These are phyloP conservation scores for Drosophila nr. perissopoda DNA, from an alignment of 2,888 invertebrate species.

Conservation along the genomic window DNA sequence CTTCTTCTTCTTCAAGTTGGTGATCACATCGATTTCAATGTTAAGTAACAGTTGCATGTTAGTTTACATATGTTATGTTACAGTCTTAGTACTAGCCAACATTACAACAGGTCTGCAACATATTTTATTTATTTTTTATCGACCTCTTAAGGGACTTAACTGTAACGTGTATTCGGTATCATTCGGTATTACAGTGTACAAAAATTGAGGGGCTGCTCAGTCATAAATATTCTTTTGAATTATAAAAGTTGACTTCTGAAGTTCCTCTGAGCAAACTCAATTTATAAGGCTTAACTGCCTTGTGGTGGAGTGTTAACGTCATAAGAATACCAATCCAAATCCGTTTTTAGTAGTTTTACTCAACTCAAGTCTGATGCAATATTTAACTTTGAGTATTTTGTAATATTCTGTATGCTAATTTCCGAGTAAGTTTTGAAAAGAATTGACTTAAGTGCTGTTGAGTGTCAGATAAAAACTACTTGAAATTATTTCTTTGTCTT, in stretches of 20 bases:
- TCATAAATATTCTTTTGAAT: not conserved
- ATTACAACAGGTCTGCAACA: no score
- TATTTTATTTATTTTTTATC: not conserved
- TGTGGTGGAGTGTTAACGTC: not conserved
- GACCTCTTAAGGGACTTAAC: not conserved
- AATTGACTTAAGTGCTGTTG: constrained; percentile 21
- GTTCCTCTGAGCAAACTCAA: not conserved
- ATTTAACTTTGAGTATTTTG: constrained; percentile 3
- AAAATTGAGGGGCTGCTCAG: not conserved
- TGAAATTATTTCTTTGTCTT: constrained; percentile 60
- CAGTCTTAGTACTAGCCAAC: no score
- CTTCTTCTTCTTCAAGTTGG: no score
- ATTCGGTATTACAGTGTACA: not conserved
- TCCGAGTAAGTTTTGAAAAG: constrained; percentile 8
- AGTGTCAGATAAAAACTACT: constrained; percentile 30
- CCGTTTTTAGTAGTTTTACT: not conserved
- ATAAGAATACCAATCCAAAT: constrained; percentile 3
- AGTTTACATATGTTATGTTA: no score
- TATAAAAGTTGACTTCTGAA: not conserved
- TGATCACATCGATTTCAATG: no score
- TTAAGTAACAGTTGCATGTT: no score
- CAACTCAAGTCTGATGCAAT: not conserved
- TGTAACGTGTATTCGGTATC: not conserved
- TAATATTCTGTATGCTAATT: constrained; percentile 36
- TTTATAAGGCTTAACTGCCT: constrained; percentile 2